Percentiles rank a stretch among this genome's conserved stretches.
Conservation (phyloP, 2,113 vertebrate genomes). For the Oreotrochilus melanogaster region DNA sequence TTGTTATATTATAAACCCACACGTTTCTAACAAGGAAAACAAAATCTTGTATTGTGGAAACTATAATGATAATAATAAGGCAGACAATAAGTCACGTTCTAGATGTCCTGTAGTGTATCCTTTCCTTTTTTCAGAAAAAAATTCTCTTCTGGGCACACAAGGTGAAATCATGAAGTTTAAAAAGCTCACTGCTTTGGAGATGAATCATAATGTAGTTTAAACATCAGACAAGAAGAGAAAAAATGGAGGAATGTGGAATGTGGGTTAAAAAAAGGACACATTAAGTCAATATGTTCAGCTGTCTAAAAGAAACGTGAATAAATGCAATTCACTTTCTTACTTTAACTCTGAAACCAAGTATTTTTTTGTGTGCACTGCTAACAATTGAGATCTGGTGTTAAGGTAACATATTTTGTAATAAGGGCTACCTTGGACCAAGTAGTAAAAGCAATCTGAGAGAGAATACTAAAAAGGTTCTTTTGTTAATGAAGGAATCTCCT, state of each 20-base stretch:
- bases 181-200: not conserved
- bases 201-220: not conserved
- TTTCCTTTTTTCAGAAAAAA: not conserved
- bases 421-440: constrained; percentile 32
- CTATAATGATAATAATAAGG: not conserved
- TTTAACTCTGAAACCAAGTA: not conserved
- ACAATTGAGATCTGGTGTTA: not conserved
- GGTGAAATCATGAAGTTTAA: not conserved
- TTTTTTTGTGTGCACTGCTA: not conserved
- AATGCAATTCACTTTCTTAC: not conserved
- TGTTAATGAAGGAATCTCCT: constrained; percentile 62
- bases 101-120: not conserved
- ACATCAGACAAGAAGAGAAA: not conserved
- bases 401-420: constrained; percentile 40
- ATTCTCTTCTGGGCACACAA: not conserved
- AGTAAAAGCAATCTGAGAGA: constrained; percentile 59
- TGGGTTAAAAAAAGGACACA: not conserved
- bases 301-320: not conserved
- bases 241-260: not conserved
- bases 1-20: not conserved
- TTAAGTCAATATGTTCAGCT: not conserved
- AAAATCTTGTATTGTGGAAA: not conserved
- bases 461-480: constrained; percentile 73
- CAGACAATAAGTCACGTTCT: not conserved
- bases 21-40: not conserved